These are phyloP conservation scores for Plotosus lineatus DNA, from an alignment of 2,113 vertebrate species.

Conservation along the genomic window DNA sequence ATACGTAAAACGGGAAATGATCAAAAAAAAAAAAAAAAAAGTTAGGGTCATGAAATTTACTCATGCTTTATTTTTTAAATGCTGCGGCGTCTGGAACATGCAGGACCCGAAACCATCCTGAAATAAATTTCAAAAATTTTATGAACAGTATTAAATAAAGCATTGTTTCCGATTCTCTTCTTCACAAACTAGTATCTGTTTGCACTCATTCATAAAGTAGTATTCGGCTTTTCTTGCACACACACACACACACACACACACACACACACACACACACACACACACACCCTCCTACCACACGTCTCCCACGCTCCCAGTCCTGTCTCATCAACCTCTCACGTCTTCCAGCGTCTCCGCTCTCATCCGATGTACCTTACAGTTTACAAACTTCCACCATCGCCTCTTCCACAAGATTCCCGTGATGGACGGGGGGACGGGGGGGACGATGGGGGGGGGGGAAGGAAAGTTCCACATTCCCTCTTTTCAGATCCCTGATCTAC, in stretches of 20 bases:
- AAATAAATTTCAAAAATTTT: too few relatives aligned
- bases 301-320: neutral
- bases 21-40: neutral
- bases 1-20: neutral
- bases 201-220: neutral
- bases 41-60: neutral
- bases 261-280: neutral
- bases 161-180: neutral
- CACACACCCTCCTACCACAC: slow-evolving; percentile 7
- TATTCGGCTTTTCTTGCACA: neutral
- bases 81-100: neutral
- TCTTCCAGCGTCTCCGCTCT: neutral
- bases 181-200: too few relatives aligned
- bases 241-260: neutral
- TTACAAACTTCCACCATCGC: slow-evolving; percentile 4
- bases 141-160: neutral
- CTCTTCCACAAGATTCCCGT: neutral
- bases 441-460: neutral
- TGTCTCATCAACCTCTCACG: neutral
- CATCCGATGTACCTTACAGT: neutral
- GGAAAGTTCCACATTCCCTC: neutral
- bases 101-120: neutral
- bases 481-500: neutral
- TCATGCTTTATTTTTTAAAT: neutral
- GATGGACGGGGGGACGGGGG: too few relatives aligned